phyloP scores from a whole-genome alignment of 2,888 invertebrate species.

The Apantesis nais region DNA sequence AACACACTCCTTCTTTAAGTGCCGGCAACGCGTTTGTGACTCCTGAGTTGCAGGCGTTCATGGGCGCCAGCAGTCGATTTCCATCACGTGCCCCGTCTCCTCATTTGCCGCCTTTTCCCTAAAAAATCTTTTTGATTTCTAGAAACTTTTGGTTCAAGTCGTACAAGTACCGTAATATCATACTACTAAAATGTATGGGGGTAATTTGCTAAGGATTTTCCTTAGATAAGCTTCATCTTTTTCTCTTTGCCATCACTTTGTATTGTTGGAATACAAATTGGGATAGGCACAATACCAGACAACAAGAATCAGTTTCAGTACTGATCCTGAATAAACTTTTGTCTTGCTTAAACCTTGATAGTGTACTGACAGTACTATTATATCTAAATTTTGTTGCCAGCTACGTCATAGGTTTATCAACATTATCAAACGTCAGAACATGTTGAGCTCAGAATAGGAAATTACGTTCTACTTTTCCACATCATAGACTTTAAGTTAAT shows the following conservation, averaged over 20 bases:
- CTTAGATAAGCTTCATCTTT: not conserved
- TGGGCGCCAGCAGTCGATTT: no score
- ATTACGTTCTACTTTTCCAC: slow-evolving; percentile 16
- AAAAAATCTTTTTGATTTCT: not conserved
- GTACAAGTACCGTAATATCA: not conserved
- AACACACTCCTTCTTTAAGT: no score
- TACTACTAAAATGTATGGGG: not conserved
- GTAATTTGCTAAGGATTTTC: not conserved
- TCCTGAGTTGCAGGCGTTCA: no score
- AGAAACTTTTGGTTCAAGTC: not conserved
- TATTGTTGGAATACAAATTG: no score
- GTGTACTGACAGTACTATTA: not conserved
- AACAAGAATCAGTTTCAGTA: no score
- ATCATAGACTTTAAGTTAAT: slow-evolving; percentile 9
- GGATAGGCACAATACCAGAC: no score
- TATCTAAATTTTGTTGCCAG: not conserved
- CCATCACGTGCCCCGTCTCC: no score
- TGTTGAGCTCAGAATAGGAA: not conserved
- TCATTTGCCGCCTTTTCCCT: no score
- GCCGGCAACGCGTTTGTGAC: no score
- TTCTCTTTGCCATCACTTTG: no score
- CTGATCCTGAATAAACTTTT: not conserved
- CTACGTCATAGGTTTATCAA: not conserved
- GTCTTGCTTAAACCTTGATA: not conserved
- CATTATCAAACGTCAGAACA: not conserved